Evolutionary conservation across 2,797 vertebrate genomes (phyloP).

Genomic region (Fundulus diaphanus): DNA sequence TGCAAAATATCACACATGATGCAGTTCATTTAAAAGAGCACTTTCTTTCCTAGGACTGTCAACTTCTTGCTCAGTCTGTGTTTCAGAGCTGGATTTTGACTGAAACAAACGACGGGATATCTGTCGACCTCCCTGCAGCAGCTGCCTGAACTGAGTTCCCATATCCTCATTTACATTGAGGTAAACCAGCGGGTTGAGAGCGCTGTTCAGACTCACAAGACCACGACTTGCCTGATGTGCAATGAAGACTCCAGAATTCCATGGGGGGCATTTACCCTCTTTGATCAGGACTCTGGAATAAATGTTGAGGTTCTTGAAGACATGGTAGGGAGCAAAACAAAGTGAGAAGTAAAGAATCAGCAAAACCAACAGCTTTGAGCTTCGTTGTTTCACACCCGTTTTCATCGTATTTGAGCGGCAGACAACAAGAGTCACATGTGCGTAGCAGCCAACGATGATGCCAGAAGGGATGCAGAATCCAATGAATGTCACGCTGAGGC

Average conservation of each 20-base stretch:
- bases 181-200: constrained; percentile 85
- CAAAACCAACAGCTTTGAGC: constrained; percentile 76
- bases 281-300: constrained; percentile 59
- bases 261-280: constrained; percentile 37
- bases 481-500: constrained; percentile 61
- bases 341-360: constrained; percentile 82
- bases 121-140: not conserved
- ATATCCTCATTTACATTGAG: constrained; percentile 72
- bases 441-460: constrained; percentile 82
- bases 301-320: constrained; percentile 83
- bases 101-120: rapidly evolving
- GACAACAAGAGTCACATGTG: constrained; percentile 76
- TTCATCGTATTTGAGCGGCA: constrained; percentile 61
- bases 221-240: constrained; percentile 81
- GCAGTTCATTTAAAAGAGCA: not conserved
- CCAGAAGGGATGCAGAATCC: constrained; percentile 82
- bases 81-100: not conserved
- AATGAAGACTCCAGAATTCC: constrained; percentile 66
- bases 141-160: constrained; percentile 10
- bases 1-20: no score
- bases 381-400: constrained; percentile 64
- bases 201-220: constrained; percentile 84
- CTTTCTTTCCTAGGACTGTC: not conserved
- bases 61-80: not conserved
- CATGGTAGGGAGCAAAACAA: constrained; percentile 85